phyloP scores from a whole-genome alignment of 2,113 vertebrate genomes.

The Hypocryptadius cinnamomeus region DNA sequence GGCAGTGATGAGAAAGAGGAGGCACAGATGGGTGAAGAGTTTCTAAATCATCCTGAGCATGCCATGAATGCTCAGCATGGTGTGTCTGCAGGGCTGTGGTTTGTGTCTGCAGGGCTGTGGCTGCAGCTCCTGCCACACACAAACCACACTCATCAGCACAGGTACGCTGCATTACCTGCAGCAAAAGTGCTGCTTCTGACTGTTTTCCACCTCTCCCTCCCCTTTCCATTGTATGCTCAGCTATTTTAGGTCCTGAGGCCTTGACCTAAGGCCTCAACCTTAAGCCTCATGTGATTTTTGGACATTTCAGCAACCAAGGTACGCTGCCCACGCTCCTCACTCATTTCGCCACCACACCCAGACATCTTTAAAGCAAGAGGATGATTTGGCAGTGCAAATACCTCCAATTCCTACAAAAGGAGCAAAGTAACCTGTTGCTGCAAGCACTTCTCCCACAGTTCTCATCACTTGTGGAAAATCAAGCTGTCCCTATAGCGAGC shows the following conservation, averaged over 20 bases:
- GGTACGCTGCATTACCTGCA: not conserved
- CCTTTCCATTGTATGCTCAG: not conserved
- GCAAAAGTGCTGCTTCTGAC: not conserved
- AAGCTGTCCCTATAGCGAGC: accelerated
- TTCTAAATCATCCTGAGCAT: not conserved
- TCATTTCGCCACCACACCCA: not conserved
- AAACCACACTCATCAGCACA: not conserved
- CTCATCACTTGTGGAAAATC: not conserved
- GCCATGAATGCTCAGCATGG: accelerated
- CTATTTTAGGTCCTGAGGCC: not conserved
- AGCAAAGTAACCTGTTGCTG: not conserved
- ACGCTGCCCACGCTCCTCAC: not conserved
- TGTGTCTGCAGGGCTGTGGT: not conserved
- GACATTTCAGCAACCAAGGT: not conserved
- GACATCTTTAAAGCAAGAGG: not conserved
- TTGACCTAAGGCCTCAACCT: not conserved
- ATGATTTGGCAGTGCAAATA: not conserved
- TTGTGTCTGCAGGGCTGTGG: not conserved
- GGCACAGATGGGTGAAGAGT: not conserved
- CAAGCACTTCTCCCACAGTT: not conserved
- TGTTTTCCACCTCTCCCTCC: not conserved
- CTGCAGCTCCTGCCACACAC: not conserved
- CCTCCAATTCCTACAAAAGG: not conserved
- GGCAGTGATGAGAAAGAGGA: accelerated
- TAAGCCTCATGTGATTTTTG: not conserved